Conservation (phyloP, 2,113 vertebrate species). For the Oncorhynchus kisutch region DNA sequence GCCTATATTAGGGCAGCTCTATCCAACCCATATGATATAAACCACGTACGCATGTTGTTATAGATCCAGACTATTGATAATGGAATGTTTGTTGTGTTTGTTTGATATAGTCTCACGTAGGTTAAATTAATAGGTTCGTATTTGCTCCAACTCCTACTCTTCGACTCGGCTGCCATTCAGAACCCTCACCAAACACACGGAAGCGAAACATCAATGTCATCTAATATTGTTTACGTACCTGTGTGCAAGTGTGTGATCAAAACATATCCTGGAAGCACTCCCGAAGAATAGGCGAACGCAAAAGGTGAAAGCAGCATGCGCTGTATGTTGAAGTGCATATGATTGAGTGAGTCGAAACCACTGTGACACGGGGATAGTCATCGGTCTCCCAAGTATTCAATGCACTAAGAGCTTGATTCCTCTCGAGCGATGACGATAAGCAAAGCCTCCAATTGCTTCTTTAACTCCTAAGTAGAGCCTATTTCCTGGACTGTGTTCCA, state of each 20-base stretch:
- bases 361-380: constrained; percentile 26
- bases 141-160: neutral
- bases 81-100: neutral
- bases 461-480: neutral
- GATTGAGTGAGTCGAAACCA: constrained; percentile 79
- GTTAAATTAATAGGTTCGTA: neutral
- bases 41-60: neutral
- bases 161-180: neutral
- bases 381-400: neutral
- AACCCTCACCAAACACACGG: neutral
- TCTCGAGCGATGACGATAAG: neutral
- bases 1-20: neutral
- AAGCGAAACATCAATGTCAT: neutral
- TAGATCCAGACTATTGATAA: neutral
- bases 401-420: too few relatives aligned
- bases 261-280: constrained; percentile 67
- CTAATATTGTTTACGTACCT: constrained; percentile 63
- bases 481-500: neutral
- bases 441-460: neutral
- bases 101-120: neutral
- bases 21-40: neutral
- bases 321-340: constrained; percentile 77
- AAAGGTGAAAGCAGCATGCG: constrained; percentile 82
- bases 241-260: constrained; percentile 31
- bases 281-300: constrained; percentile 71